Base-by-base conservation (phyloP, 2,888 invertebrate genomes). In the Campoplex capitator region DNA sequence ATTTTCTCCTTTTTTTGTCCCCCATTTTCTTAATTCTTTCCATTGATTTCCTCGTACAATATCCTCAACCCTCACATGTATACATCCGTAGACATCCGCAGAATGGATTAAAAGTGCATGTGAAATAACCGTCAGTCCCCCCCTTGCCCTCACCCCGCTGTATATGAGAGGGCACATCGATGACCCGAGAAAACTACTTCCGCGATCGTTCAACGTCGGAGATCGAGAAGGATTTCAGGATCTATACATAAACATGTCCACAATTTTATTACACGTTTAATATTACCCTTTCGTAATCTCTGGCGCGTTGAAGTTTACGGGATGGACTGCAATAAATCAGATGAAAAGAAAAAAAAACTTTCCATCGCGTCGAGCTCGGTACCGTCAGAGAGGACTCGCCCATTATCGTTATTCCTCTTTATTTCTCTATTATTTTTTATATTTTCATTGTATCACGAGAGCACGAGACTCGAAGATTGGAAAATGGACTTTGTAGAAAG, bases 131-230 rank as follows among this genome's bases (percentile, higher is more conserved):
- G 38, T 18, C 62, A 67, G n/a, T 18, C 23, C 23, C 0, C 23
- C 23, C 23, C 23, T 23, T 23, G 23, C 23, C 23, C 23, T 23
- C 0, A 23, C 23, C 23, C 23, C 23, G 23, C 23, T 28, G 2
- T 45, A 73, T 35, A 65, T 68, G 16, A 84, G 79, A 84, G 84
- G 79, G 78, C 84, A 18, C 79, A 85, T 85, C 85, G 76, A 76
- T 71, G 84, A 81, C 81, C 76, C 81, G 73, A 67, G 81, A 77
- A 85, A 85, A 81, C 85, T 58, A 85, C 85, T 85, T 85, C 85
- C 85, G 85, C 81, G 76, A 85, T 85, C 85, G 80, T 81, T 81
- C 73, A 65, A 80, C 76, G 65, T 76, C 71, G 54, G 65, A 71
- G 84, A 80, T 85, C 76, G 76, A 38, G 65, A 38, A 38, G 71